These are phyloP conservation scores for Lissonota sp. DNA, from an alignment of 2,888 invertebrate species.

Conservation along the genomic window DNA sequence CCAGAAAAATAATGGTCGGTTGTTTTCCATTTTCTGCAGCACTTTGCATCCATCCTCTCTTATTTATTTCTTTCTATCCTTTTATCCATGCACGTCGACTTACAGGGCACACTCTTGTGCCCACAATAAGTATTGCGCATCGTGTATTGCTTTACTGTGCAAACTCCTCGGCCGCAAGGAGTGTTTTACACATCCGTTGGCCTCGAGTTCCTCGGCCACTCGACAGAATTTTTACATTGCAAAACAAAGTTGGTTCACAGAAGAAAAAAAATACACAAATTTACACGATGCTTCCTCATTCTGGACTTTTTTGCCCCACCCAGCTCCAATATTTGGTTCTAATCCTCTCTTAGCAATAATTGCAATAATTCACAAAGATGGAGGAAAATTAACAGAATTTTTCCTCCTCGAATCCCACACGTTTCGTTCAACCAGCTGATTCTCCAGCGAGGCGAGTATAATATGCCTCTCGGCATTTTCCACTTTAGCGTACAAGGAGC, in stretches of 20 bases:
- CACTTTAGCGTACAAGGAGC: conserved; percentile 34
- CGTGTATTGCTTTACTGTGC: background rate
- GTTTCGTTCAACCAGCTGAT: conserved; percentile 9
- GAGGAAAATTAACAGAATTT: no score
- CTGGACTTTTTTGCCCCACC: no score
- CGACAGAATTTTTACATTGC: background rate
- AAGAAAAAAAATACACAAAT: no score
- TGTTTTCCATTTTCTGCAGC: conserved; percentile 28
- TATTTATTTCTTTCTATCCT: no score
- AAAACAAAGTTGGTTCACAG: background rate
- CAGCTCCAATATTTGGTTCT: no score
- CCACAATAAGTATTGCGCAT: background rate
- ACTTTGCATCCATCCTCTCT: conserved; percentile 11
- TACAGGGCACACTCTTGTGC: conserved; percentile 7
- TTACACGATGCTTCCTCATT: no score
- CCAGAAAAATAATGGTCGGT: conserved; percentile 24
- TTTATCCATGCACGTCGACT: conserved; percentile 1
- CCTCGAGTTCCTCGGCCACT: conserved; percentile 31
- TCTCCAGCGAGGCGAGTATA: background rate
- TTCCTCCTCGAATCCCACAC: no score
- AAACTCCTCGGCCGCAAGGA: background rate
- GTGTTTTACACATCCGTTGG: conserved; percentile 30
- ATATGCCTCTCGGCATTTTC: background rate
- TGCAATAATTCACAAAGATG: no score
- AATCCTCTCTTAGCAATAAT: no score